Base-by-base conservation (phyloP, 2,888 invertebrate species). In the Drosophila gaucha region DNA sequence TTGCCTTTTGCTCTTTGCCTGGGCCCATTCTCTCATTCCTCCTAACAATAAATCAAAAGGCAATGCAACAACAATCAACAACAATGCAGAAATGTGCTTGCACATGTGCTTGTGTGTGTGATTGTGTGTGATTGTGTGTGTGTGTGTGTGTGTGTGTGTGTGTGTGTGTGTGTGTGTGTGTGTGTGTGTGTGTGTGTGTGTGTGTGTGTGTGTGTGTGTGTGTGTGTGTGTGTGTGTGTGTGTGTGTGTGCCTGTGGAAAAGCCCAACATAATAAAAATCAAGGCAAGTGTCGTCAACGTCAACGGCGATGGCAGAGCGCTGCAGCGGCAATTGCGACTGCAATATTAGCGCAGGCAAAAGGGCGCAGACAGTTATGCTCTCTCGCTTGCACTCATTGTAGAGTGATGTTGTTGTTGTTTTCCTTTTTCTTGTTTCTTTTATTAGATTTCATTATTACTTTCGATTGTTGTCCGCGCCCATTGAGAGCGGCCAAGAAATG, bases 391-490 rank as follows among this genome's bases (percentile, higher is more conserved):
- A 31, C 30, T 2, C 31, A 33, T 52, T 52, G 28, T 31, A 46
- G n/a, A 38, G 9, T 20, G 8, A 16, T 36, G 38, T n/a, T 10
- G 31, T 6, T 47, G 16, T 46, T 31, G 43, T 47, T 56, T 30
- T 44, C 70, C 52, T 46, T 70, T 46, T 62, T 74, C 43, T 59
- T 59, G 74, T 77, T 84, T 80, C 28, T 44, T 78, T 80, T 74
- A 86, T 80, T 80, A 69, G 74, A 84, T 86, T 82, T 82, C 74
- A 84, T 82, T 84, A 86, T 82, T 86, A 86, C 87, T 82, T 82
- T 82, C 87, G 82, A 86, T 82, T 82, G 82, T 84, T 77, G 64
- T 49, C 39, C 38, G 57, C 39, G 56, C 49, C 84, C 86, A 83
- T 86, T 86, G 66, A 86, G 80, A 68, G 60, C 38, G 50, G 31